phyloP scores from a whole-genome alignment of 1,140 invertebrate species.

The Pteromalus puparum region DNA sequence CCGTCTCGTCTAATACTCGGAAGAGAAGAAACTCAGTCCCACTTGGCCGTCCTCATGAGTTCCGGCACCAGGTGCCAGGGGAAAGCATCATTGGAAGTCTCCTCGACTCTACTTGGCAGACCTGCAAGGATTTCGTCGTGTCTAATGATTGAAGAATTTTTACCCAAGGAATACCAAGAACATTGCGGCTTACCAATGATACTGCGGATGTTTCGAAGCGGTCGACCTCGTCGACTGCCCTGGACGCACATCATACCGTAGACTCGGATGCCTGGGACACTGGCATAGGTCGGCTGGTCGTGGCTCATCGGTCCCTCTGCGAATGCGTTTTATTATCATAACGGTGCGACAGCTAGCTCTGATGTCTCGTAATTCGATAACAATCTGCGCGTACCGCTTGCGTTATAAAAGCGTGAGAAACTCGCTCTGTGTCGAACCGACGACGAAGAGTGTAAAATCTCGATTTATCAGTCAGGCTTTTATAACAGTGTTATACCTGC shows the following conservation, averaged over 20 bases:
- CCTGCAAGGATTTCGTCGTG: conserved; percentile 45
- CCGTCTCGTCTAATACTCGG: not conserved
- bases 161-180: too few species aligned
- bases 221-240: conserved; percentile 73
- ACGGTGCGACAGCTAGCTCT: not conserved
- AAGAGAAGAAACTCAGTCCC: conserved; percentile 73
- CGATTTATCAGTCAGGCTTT: too few species aligned
- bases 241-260: conserved; percentile 95
- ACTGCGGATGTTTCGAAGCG: conserved; percentile 74
- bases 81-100: conserved; percentile 77
- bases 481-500: too few species aligned
- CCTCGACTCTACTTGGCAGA: conserved; percentile 52
- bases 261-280: conserved; percentile 92
- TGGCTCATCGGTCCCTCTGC: conserved; percentile 94
- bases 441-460: too few species aligned
- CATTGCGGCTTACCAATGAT: conserved; percentile 64
- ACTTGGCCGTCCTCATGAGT: conserved; percentile 78
- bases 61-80: conserved; percentile 85
- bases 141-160: too few species aligned
- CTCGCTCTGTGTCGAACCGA: too few species aligned
- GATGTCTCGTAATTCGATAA: not conserved
- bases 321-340: not conserved
- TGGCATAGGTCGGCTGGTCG: conserved; percentile 94
- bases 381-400: not conserved
- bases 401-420: not conserved